Evolutionary conservation across 2,113 vertebrate genomes (phyloP), one percentile per base, ranked within the genome.

Genomic region (Psophia crepitans): DNA sequence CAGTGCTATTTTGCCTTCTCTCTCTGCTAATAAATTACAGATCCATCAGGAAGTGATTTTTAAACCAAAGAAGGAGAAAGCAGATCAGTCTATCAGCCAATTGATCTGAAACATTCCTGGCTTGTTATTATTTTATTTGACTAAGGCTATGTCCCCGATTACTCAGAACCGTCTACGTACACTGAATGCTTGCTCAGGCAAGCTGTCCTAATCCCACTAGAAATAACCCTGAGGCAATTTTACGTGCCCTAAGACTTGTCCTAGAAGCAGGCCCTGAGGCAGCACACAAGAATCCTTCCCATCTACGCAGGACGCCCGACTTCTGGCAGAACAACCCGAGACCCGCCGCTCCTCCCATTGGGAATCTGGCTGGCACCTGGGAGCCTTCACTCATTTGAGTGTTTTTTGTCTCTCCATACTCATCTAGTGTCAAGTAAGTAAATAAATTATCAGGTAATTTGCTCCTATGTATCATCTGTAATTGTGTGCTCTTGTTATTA

Each of bases 341-440:
- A 82, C 51, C 33, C 0, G 2, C 19, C 58, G 54, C 12, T 33
- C 14, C 44, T 54, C 30, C 22, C 3, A 0, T 5, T 0, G 0
- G 53, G 41, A 71, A 73, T 10, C 46, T 32, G 44, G 28, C 27
- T 43, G 32, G 39, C n/a, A 84, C 39, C 44, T 33, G 21, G 39
- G 51, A 77, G 35, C 39, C 53, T 79, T 41, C 7, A 23, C 35
- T 44, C 32, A 19, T 46, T 37, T 0, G 0, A 74, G 56, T 23
- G 12, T 37, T 54, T 76, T 60, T 60, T 85, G 64, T 61, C 71
- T 51, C 60, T 68, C 60, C 24, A 6, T 44, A 28, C 23, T 83
- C 35, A 49, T 44, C 32, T 27, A 32, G 65, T 24, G 33, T 51
- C 78, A 68, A 32, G 12, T 32, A 20, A 61, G 48, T n/a, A n/a